Base-by-base conservation (phyloP, 2,113 vertebrate genomes). In the Lynx canadensis region DNA sequence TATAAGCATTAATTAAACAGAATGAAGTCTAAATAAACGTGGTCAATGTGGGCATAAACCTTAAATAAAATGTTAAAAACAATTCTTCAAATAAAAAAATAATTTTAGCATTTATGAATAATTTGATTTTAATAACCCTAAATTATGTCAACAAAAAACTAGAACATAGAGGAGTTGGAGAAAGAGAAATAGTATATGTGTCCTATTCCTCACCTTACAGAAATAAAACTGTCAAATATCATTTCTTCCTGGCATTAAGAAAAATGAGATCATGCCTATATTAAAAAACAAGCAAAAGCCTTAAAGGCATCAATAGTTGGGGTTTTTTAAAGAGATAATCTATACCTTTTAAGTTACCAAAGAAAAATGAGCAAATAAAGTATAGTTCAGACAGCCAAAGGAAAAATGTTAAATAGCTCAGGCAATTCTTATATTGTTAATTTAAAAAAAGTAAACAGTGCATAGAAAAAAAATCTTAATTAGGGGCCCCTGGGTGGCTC, bases 51-150 rank as follows among this genome's bases (percentile, higher is more conserved):
- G 9, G 29, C 48, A 83, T 48, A 89, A 83, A 29, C 7, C 13
- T 82, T 83, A 93, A 89, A 78, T 21, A 73, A 78, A 95, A 63
- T 57, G 23, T 88, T 68, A 80, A 87, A 95, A 84, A 3, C 55
- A 65, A 89, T 33, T 69, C 29, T 74, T 81, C 38, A 55, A 68
- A 36, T 50, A 65, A 45, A 74, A 83, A 73, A 71, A 86, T 57
- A 10, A 74, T 55, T 66, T 93, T 9, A 89, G 78, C 29, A 93
- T 74, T 88, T 66, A 76, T 68, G 45, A 65, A 38, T 41, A 38
- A 63, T 65, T 82, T 57, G 15, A 74, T 82, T 88, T 82, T 74
- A 88, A 66, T 66, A 96, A 96, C 71, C n/a, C 29, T 33, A 66
- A 31, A 89, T 57, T 83, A n/a, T 33, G 76, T 48, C 78, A 83